Evolutionary conservation across 2,888 invertebrate genomes (phyloP), one percentile per base, ranked within the genome.

Genomic region (Meteorus colon): DNA sequence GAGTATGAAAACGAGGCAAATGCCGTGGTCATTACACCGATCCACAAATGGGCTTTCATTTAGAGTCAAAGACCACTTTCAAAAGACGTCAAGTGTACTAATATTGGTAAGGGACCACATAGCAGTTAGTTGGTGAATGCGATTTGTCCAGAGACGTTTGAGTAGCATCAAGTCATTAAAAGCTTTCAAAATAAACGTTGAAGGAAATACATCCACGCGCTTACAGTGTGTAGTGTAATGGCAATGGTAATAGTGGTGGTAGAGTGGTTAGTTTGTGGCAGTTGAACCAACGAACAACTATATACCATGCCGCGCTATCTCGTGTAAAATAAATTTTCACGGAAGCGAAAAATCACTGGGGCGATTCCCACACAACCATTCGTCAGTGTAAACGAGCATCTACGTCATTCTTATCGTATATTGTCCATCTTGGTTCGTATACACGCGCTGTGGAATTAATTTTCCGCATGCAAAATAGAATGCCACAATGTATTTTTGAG

Each of bases 321-420:
- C 29, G 66, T 34, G 65, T 66, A 65, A 59, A 71, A 75, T 71
- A 71, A 75, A 75, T 75, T 75, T 72, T 66, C 71, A 59, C 60
- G 41, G 34, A 60, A 67, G 71, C 71, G 71, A 71, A 65, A 75
- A 75, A 71, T 75, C 71, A 75, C 71, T 45, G 41, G 68, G 24
- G 71, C 55, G 65, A 66, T 66, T 55, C 66, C 55, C 4, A 27
- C 55, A 34, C 45, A 48, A 34, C 55, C 65, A 65, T 73, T 65
- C 59, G 29, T 73, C 66, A 71, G 41, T 29, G 31, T 29, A 45
- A 75, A 72, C 70, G 71, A 75, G 67, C 51, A 68, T 73, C 62
- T 76, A 67, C 72, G 48, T 60, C 76, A 76, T 67, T 76, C 68
- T 76, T 76, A 76, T 76, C 72, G 48, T n/a, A 59, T 73, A 72